These are phyloP conservation scores for Cryptotermes secundus DNA, from an alignment of 1,140 invertebrate genomes.

Conservation along the genomic window DNA sequence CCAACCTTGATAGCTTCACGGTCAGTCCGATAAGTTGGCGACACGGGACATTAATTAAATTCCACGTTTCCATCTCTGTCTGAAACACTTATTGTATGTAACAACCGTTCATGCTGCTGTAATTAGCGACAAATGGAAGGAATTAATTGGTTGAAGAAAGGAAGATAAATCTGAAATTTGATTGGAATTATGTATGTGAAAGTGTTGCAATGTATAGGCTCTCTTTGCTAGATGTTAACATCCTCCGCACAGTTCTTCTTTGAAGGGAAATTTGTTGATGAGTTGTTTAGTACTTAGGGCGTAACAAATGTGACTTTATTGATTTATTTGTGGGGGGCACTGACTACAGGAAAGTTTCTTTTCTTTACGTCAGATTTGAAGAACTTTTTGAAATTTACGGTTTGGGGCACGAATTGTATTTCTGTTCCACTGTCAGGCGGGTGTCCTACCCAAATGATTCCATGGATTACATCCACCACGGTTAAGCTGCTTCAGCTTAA, in stretches of 20 bases:
- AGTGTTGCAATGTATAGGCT: background rate
- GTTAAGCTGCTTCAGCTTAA: no score
- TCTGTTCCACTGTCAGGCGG: no score
- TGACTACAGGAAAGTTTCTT: no score
- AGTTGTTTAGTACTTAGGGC: no score
- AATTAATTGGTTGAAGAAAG: background rate
- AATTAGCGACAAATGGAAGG: background rate
- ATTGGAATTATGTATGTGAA: background rate
- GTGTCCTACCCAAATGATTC: no score
- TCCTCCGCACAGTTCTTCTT: background rate
- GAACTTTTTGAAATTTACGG: no score
- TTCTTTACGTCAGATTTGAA: no score
- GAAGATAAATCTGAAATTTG: constrained; percentile 11
- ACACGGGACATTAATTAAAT: constrained; percentile 18
- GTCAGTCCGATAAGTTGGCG: background rate
- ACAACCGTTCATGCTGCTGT: background rate
- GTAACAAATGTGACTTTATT: no score
- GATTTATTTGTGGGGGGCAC: no score
- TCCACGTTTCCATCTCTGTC: background rate
- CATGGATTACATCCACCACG: no score
- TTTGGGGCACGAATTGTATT: no score
- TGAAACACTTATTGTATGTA: background rate
- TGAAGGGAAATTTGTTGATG: background rate
- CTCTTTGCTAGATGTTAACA: background rate
- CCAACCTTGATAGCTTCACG: constrained; percentile 17